Base-by-base conservation (phyloP, 2,113 vertebrate genomes). In the Xiphorhynchus elegans region DNA sequence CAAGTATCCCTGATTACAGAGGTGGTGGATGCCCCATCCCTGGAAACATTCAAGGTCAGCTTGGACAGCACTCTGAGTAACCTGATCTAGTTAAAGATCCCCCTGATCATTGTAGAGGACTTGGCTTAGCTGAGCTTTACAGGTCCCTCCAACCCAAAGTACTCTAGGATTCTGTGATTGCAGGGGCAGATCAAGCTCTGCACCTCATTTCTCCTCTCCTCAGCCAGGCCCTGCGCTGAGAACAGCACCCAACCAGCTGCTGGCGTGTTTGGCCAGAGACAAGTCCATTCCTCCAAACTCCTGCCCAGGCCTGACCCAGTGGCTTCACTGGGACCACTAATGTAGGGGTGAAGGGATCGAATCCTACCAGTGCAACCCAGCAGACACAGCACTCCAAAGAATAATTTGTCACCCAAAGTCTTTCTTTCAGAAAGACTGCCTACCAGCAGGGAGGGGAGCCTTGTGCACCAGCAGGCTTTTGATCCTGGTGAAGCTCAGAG, bases 261-360 rank as follows among this genome's bases (percentile, higher is more conserved):
- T 3, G 2, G 19, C 21, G 11, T 1, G 0, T 73, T 56, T 29
- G 20, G 29, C 66, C 33, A 1, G 49, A 59, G 58, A 42, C 0
- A 0, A 44, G 49, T 49, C 67, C 25, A 4, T 11, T 60, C 31
- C 26, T 42, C 39, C 1, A 0, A 35, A 42, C 28, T 58, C n/a
- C 55, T 62, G 21, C 62, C 17, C 7, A 10, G 19, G 19, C 56
- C 42, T 79, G 29, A 20, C 6, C 14, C 44, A 56, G 35, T 11
- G 14, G 26, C 52, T 72, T 72, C 46, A 10, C 24, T 64, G 75
- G 31, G 19, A 60, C 25, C 53, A 5, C 42, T 35, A 8, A 25
- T 3, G 11, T 19, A 44, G 53, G 33, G 35, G 10, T 62, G 46
- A 66, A 60, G 74, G 23, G 25, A 64, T 66, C 2, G 2, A 49